Percentiles rank a stretch among this genome's conserved stretches.
Evolutionary conservation across 2,888 invertebrate species (phyloP).

Genomic region (Ypsolopha sequella): DNA sequence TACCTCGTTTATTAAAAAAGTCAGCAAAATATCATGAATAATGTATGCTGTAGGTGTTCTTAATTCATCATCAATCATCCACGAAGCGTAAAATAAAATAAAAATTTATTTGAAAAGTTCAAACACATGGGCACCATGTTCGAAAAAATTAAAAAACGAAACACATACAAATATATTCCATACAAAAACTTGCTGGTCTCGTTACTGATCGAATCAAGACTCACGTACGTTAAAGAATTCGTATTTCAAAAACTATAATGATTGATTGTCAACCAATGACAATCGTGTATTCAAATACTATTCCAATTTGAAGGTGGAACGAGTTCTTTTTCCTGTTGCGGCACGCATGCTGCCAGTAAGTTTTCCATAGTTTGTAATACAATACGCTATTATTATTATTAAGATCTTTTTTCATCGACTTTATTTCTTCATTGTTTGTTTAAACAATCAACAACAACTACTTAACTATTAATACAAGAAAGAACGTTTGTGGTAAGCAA

Average conservation of each 20-base stretch:
- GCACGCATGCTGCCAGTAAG: slow-evolving; percentile 36
- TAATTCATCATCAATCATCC: neutral
- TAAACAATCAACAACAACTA: slow-evolving; percentile 1
- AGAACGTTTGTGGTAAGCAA: too few species aligned
- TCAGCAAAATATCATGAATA: too few species aligned
- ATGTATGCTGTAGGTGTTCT: too few species aligned
- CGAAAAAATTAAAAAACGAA: slow-evolving; percentile 2
- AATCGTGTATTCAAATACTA: slow-evolving; percentile 62
- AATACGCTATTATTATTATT: slow-evolving; percentile 39
- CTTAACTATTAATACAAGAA: too few species aligned
- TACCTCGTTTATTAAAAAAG: neutral
- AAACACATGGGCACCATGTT: neutral
- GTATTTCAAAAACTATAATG: slow-evolving; percentile 64
- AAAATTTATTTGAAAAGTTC: neutral
- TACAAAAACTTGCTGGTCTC: slow-evolving; percentile 34
- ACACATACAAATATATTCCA: slow-evolving; percentile 4
- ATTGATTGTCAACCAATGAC: slow-evolving; percentile 68
- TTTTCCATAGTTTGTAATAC: slow-evolving; percentile 42
- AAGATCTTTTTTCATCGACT: slow-evolving; percentile 25
- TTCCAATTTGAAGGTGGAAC: slow-evolving; percentile 60
- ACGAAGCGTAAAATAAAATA: neutral
- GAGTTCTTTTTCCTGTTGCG: slow-evolving; percentile 55
- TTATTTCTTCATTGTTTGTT: slow-evolving; percentile 12
- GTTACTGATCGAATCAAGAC: slow-evolving; percentile 47
- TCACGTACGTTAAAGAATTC: slow-evolving; percentile 52